A percentile compares a stretch with the other conserved stretches of the same genome.
Conservation (phyloP, 2,888 invertebrate genomes). For the Drosophila anomalata region DNA sequence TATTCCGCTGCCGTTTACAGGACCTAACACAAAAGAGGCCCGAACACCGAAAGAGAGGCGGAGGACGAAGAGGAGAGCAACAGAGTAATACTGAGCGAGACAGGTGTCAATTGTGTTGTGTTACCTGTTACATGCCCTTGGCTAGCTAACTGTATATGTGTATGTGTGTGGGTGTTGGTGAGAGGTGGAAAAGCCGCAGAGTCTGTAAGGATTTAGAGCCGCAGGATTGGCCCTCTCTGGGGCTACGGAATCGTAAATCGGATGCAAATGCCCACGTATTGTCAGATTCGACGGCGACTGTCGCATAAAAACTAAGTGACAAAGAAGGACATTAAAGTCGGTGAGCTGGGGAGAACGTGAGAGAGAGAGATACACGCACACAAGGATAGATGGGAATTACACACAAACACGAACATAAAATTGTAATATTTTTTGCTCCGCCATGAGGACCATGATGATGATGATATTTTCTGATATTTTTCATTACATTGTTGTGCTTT, state of each 20-base stretch:
- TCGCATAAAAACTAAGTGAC: conserved; percentile 46
- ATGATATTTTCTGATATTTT: conserved; percentile 77
- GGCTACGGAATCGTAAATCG: conserved; percentile 55
- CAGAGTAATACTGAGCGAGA: conserved; percentile 30
- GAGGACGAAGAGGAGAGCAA: conserved; percentile 2
- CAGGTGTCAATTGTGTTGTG: conserved; percentile 41
- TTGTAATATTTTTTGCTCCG: conserved; percentile 65
- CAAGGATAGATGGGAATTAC: conserved; percentile 7
- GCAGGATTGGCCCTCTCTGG: conserved; percentile 9
- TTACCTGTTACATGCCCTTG: conserved; percentile 53
- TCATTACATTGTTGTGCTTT: conserved; percentile 78
- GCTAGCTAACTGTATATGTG: conserved; percentile 2
- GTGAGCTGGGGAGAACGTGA: conserved; percentile 36
- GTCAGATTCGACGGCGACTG: conserved; percentile 44
- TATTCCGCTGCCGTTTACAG: conserved; percentile 27
- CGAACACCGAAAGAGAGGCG: conserved; percentile 2
- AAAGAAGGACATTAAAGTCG: conserved; percentile 56
- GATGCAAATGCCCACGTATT: conserved; percentile 48
- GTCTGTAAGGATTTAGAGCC: conserved; percentile 23
- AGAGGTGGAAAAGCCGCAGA: conserved; percentile 4
- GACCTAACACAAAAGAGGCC: conserved; percentile 17
- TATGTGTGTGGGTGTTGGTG: not conserved
- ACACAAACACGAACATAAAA: conserved; percentile 58
- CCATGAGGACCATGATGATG: conserved; percentile 59
- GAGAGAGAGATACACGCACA: conserved; percentile 36